Conservation (phyloP, 2,113 vertebrate species). For the Ploceus nigricollis region DNA sequence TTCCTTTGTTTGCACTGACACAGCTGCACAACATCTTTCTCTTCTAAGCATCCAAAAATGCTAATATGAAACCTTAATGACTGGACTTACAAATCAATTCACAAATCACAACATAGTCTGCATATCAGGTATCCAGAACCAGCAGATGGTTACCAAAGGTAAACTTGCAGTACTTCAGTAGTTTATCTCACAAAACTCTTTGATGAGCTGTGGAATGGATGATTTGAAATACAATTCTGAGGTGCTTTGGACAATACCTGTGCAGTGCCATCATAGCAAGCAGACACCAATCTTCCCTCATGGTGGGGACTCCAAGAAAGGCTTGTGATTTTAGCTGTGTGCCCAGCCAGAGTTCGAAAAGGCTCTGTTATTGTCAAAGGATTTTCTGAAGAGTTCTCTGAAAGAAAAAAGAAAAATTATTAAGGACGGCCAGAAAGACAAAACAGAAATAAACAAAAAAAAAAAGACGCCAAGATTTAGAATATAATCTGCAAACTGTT, state of each 20-base stretch:
- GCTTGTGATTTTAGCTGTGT: constrained; percentile 91
- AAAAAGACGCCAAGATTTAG: neutral
- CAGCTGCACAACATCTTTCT: neutral
- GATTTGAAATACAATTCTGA: neutral
- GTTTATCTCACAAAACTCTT: neutral
- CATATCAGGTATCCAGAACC: neutral
- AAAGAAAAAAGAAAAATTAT: neutral
- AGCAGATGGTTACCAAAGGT: neutral
- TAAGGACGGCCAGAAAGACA: neutral
- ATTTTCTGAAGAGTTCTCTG: constrained; percentile 79
- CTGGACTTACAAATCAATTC: neutral
- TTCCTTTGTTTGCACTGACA: neutral
- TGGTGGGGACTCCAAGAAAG: constrained; percentile 95
- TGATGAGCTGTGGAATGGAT: neutral
- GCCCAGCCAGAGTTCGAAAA: constrained; percentile 85
- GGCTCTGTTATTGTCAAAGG: constrained; percentile 84
- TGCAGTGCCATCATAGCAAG: constrained; percentile 90
- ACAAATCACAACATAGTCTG: neutral
- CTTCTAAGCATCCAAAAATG: neutral
- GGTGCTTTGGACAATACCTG: constrained; percentile 75
- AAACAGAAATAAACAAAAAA: neutral
- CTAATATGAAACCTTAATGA: neutral
- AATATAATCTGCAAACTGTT: neutral
- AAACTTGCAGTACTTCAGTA: neutral
- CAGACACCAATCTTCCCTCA: constrained; percentile 83